A percentile compares a stretch with the other conserved stretches of the same genome.
Conservation (phyloP, 2,888 invertebrate species). For the Belgica antarctica region DNA sequence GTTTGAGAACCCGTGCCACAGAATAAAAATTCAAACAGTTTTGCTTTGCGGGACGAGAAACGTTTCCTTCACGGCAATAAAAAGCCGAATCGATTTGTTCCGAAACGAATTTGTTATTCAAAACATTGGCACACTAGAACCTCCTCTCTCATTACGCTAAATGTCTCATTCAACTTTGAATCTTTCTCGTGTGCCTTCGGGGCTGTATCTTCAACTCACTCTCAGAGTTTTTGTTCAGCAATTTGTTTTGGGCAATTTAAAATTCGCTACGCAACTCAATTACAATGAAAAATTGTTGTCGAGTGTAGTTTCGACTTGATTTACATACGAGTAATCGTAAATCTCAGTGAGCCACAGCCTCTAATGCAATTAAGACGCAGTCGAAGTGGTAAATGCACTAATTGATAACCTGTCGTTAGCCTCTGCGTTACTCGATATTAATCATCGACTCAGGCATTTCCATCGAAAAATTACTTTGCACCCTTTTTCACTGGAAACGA, state of each 20-base stretch:
- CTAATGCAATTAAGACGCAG: background rate
- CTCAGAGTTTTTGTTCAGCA: conserved; percentile 32
- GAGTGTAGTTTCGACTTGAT: conserved; percentile 3
- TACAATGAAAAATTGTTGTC: conserved; percentile 33
- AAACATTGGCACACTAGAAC: conserved; percentile 9
- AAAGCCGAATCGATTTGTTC: conserved; percentile 41
- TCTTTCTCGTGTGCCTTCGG: background rate
- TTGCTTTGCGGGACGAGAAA: conserved; percentile 10
- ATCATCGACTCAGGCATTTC: background rate
- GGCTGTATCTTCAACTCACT: background rate
- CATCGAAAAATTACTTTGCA: background rate
- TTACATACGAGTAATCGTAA: conserved; percentile 11
- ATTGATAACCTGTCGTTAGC: conserved; percentile 23
- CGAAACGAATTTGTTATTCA: conserved; percentile 25
- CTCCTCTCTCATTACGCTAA: conserved; percentile 34
- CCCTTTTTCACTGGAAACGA: background rate
- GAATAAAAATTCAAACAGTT: background rate
- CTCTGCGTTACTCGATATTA: background rate
- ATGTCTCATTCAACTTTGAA: conserved; percentile 17
- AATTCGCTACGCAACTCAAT: conserved; percentile 43
- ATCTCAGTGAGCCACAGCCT: background rate
- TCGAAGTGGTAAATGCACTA: background rate
- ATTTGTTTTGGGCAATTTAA: conserved; percentile 43
- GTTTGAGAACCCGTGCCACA: background rate
- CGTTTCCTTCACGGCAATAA: conserved; percentile 37